Evolutionary conservation across 2,113 vertebrate species (phyloP), one percentile per base, ranked within the genome.

Genomic region (Nematolebias whitei): DNA sequence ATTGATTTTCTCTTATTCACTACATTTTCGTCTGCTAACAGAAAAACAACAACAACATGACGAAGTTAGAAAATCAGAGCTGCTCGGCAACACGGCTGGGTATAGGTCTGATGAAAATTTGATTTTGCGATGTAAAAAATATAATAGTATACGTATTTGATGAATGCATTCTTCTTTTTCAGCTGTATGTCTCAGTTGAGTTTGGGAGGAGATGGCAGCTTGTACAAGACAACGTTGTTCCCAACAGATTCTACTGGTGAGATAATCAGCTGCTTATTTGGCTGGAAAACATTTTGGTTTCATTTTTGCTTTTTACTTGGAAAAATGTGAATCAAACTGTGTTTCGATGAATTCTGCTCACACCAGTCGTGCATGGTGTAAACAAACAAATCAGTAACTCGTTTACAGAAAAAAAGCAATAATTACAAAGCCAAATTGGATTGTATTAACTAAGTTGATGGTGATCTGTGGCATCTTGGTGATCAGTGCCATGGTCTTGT

Each of bases 171-270:
- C 32, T 45, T 54, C 45, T 83, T 65, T 83, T 85, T 74, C 84
- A 97, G 96, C 90, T 98, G 57, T 97, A 95, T 85, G 96, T 95
- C 78, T 98, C 96, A 0, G 92, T 95, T 51, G 96, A 98, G 70
- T 98, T 98, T 90, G 96, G 96, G 63, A 95, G 94, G 86, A 95
- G 93, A 85, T 98, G 96, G 96, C 95, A 96, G 76, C 94, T 96
- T 38, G 94, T 98, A 72, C 95, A 96, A 1, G 94, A 96, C 61
- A 88, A 79, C 15, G 95, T 98, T 5, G 89, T 95, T 66, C 95
- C 96, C 23, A 98, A 97, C 91, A 94, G 96, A 74, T 98, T 98
- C 85, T 98, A 98, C 87, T 98, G 96, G 96, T 98, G 93, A 96
- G 95, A 62, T 62, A 49, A 49, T 71, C 63, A 44, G 47, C 65